Evolutionary conservation across 2,113 vertebrate genomes (phyloP).

Genomic region (Dermatemys mawii): DNA sequence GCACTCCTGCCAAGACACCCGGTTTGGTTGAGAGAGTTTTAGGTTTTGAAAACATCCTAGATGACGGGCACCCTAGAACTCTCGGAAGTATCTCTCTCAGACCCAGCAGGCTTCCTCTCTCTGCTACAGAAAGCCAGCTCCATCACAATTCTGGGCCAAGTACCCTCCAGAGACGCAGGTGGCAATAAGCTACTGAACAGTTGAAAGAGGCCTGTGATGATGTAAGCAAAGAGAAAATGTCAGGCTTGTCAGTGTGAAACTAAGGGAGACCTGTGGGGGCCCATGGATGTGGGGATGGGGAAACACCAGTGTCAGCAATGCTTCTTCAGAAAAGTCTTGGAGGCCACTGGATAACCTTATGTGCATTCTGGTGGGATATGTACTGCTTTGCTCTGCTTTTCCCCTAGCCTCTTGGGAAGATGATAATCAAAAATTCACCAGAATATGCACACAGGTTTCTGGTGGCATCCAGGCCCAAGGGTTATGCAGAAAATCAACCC

Average conservation of each 20-base stretch:
- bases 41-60: neutral
- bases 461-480: neutral
- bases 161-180: neutral
- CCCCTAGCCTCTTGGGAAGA: neutral
- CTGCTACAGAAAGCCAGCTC: neutral
- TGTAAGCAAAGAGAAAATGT: neutral
- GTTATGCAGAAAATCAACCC: neutral
- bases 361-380: neutral
- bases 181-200: no score
- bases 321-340: neutral
- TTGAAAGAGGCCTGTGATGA: neutral
- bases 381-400: neutral
- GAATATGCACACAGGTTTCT: neutral
- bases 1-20: neutral
- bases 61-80: neutral
- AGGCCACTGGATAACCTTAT: neutral
- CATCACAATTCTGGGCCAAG: neutral
- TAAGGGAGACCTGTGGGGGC: neutral
- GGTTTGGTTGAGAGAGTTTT: neutral
- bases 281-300: neutral
- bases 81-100: neutral
- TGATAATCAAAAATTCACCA: neutral
- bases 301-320: neutral
- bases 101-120: neutral
- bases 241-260: neutral